A percentile compares a stretch with the other conserved stretches of the same genome.
Evolutionary conservation across 2,113 vertebrate genomes (phyloP).

Genomic region (Irena cyanogastra): DNA sequence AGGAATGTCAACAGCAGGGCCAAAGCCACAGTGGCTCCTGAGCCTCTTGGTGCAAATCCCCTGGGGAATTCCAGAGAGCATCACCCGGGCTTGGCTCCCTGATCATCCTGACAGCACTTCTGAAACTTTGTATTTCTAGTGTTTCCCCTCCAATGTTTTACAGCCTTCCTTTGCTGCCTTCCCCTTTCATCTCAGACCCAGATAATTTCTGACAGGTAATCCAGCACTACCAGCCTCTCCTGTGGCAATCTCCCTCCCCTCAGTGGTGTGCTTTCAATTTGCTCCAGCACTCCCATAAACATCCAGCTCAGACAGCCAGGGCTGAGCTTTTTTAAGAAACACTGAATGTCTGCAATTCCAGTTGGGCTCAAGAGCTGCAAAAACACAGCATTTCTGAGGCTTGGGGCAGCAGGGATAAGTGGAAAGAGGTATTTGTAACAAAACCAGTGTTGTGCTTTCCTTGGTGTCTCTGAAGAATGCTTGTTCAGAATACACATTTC

Average conservation of each 20-base stretch:
- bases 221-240: neutral
- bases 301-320: neutral
- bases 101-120: neutral
- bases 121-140: neutral
- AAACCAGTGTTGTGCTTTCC: neutral
- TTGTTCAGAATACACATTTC: neutral
- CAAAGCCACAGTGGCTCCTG: neutral
- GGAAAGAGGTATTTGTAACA: neutral
- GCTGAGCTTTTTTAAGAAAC: neutral
- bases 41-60: neutral
- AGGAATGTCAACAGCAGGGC: neutral
- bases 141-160: neutral
- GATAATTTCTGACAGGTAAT: conserved; percentile 17
- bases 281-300: neutral
- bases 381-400: neutral
- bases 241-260: neutral
- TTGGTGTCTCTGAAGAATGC: neutral
- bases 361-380: neutral
- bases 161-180: neutral
- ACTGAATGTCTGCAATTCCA: neutral
- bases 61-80: neutral
- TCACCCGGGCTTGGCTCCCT: neutral
- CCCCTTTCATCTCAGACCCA: neutral
- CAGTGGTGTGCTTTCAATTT: neutral
- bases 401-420: neutral